phyloP scores from a whole-genome alignment of 2,797 vertebrate species.

The Percopsis omiscomaycus region DNA sequence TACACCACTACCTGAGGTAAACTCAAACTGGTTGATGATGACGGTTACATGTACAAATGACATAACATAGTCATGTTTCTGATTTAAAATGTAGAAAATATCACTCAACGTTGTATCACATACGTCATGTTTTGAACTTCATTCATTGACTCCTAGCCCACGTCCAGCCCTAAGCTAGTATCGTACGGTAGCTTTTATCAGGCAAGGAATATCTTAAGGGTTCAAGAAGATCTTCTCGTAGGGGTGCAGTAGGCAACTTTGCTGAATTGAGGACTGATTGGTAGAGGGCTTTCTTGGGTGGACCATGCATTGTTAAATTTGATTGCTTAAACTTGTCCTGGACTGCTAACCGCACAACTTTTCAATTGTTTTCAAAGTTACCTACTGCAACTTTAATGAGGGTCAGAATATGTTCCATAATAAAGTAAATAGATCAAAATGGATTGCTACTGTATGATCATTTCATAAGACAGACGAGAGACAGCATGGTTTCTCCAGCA shows the following conservation, averaged over 20 bases:
- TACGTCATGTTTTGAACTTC: conserved; percentile 15
- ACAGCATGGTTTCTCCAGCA: conserved; percentile 22
- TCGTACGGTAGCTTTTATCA: neutral
- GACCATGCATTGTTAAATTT: no score
- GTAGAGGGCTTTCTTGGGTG: no score
- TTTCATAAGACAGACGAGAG: neutral
- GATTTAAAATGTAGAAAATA: conserved; percentile 5
- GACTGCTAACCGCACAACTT: no score
- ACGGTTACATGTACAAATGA: conserved; percentile 19
- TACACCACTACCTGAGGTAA: conserved; percentile 80
- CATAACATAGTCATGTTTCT: conserved; percentile 8
- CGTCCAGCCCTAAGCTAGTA: conserved; percentile 22
- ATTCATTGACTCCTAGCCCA: conserved; percentile 15
- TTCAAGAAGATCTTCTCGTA: no score
- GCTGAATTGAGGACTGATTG: no score
- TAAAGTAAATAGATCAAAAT: no score
- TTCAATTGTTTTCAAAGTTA: no score
- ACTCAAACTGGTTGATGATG: conserved; percentile 42
- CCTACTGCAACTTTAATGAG: no score
- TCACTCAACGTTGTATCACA: conserved; percentile 11
- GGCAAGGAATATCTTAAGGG: conserved; percentile 5
- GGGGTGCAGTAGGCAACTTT: no score
- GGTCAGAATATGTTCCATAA: no score
- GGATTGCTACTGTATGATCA: neutral
- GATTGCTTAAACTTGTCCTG: no score